These are phyloP conservation scores for Zaprionus davidi DNA, from an alignment of 1,140 invertebrate genomes.

Conservation along the genomic window DNA sequence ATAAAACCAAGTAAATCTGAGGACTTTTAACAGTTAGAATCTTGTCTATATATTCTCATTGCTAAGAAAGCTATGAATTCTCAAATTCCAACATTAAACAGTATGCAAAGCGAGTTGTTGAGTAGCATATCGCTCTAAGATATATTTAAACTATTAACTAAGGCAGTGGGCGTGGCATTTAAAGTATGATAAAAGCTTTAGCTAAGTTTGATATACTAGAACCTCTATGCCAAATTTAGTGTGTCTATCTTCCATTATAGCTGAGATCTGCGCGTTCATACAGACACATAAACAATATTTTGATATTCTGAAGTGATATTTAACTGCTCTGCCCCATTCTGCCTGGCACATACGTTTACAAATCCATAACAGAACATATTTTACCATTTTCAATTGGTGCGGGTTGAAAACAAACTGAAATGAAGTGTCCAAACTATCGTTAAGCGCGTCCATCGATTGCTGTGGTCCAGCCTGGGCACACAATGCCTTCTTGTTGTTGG, in stretches of 20 bases:
- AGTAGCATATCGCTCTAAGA: rapidly evolving
- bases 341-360: background rate
- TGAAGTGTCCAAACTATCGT: constrained; percentile 1
- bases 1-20: too few relatives aligned
- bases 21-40: too few relatives aligned
- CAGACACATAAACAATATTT: background rate
- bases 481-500: constrained; percentile 33
- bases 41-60: too few relatives aligned
- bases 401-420: background rate
- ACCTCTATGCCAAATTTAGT: background rate
- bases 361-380: background rate
- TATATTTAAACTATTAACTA: background rate
- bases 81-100: background rate
- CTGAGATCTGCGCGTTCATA: background rate
- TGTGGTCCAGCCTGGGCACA: constrained; percentile 11
- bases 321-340: background rate
- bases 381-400: background rate
- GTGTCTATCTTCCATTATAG: background rate
- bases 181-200: background rate
- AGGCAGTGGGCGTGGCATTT: background rate
- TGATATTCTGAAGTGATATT: background rate
- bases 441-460: background rate
- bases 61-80: too few relatives aligned
- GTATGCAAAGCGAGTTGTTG: background rate
- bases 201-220: background rate